Conservation (phyloP, 2,888 invertebrate genomes). For the Eupithecia subumbrata region DNA sequence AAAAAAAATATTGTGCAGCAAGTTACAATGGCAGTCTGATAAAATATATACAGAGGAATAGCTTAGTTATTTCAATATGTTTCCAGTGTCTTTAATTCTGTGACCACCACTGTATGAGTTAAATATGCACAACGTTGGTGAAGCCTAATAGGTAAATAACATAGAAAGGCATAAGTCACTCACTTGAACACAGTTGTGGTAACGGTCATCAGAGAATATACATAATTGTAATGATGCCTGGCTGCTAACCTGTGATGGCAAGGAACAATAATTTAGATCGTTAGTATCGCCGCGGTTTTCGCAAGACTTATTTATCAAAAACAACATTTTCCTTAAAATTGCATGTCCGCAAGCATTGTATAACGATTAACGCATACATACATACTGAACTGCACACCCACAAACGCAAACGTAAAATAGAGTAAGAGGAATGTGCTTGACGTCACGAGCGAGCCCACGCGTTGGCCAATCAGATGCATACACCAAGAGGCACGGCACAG, state of each 20-base stretch:
- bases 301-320: neutral
- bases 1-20: too few species aligned
- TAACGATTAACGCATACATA: constrained; percentile 28
- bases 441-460: constrained; percentile 83
- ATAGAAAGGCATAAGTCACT: neutral
- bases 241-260: neutral
- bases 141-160: neutral
- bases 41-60: too few species aligned
- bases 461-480: constrained; percentile 78
- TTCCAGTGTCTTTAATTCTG: too few species aligned
- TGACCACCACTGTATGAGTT: too few species aligned
- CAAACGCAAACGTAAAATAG: constrained; percentile 68
- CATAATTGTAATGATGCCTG: neutral
- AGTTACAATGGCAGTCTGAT: too few species aligned
- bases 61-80: too few species aligned
- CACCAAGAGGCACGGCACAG: constrained; percentile 84
- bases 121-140: too few species aligned
- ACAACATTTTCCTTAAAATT: constrained; percentile 23
- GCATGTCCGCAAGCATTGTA: constrained; percentile 31
- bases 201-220: neutral
- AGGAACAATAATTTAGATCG: neutral
- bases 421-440: constrained; percentile 77
- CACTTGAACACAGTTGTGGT: neutral
- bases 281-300: neutral
- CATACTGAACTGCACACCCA: constrained; percentile 46